phyloP scores from a whole-genome alignment of 2,113 vertebrate genomes.

The Eulemur macaco region DNA sequence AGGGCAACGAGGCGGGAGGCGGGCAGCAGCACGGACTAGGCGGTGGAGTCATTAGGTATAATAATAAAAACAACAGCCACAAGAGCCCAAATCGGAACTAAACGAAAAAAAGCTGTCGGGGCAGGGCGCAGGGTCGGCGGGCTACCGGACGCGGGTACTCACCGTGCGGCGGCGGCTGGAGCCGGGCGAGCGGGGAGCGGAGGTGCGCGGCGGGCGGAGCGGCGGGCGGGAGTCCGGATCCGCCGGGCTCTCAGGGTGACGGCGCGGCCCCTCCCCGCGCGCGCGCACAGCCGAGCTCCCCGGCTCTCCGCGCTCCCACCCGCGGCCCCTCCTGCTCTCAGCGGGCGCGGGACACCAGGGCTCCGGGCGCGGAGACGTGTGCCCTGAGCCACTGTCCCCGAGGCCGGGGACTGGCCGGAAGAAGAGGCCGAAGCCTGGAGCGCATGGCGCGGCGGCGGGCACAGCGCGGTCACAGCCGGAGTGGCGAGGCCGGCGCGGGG shows the following conservation, averaged over 20 bases:
- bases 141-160: slow-evolving; percentile 51
- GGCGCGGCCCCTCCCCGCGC: slow-evolving; percentile 76
- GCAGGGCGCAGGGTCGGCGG: neutral
- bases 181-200: slow-evolving; percentile 47
- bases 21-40: neutral
- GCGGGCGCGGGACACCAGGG: slow-evolving; percentile 25
- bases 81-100: slow-evolving; percentile 55
- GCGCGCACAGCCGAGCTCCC: slow-evolving; percentile 74
- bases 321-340: slow-evolving; percentile 61
- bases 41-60: slow-evolving; percentile 32
- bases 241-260: slow-evolving; percentile 71
- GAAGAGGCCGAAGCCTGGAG: slow-evolving; percentile 87
- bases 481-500: slow-evolving; percentile 80
- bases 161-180: slow-evolving; percentile 72
- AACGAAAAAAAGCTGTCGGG: slow-evolving; percentile 52
- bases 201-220: slow-evolving; percentile 64
- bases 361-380: neutral
- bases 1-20: slow-evolving; percentile 45
- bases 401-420: slow-evolving; percentile 73
- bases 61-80: slow-evolving; percentile 48
- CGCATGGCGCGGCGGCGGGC: slow-evolving; percentile 80
- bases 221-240: slow-evolving; percentile 65
- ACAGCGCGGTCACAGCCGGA: slow-evolving; percentile 75
- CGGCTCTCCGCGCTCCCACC: slow-evolving; percentile 58
- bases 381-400: slow-evolving; percentile 59